Evolutionary conservation across 1,140 invertebrate species (phyloP).

Genomic region (Bursaphelenchus mucronatus): DNA sequence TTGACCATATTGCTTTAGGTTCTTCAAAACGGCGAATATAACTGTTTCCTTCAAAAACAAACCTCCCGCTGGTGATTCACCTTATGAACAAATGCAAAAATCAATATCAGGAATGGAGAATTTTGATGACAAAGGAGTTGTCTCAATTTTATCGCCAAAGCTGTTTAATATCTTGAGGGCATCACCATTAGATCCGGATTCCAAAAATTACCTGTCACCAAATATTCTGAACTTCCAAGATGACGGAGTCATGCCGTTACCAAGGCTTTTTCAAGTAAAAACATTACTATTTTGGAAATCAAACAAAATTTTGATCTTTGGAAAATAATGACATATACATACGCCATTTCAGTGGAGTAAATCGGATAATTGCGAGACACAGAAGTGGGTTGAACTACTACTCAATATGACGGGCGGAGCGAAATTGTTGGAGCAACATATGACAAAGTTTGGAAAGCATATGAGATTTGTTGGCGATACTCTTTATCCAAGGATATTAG

Average conservation of each 20-base stretch:
- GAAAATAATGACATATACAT: too few species aligned
- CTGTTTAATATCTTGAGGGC: slow-evolving; percentile 5
- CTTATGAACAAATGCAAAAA: background rate
- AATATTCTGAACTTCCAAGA: slow-evolving; percentile 17
- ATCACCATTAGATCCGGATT: slow-evolving; percentile 14
- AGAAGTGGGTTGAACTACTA: slow-evolving; percentile 7
- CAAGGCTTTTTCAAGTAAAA: slow-evolving; percentile 12
- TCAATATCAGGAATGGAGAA: slow-evolving; percentile 3
- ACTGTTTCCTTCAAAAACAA: background rate
- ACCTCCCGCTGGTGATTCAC: background rate
- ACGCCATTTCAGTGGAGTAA: slow-evolving; percentile 17
- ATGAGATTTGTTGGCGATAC: slow-evolving; percentile 3
- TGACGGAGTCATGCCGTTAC: slow-evolving; percentile 12
- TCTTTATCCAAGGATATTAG: slow-evolving; percentile 4
- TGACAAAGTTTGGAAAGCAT: slow-evolving; percentile 2
- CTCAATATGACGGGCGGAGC: slow-evolving; percentile 5
- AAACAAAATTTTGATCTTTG: background rate
- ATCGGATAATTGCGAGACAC: slow-evolving; percentile 14
- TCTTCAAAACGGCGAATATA: background rate
- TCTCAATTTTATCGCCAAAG: slow-evolving; percentile 11
- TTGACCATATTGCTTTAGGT: background rate
- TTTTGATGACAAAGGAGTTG: slow-evolving; percentile 16
- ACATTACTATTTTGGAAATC: background rate
- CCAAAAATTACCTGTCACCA: slow-evolving; percentile 1
- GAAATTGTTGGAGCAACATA: background rate